These are phyloP conservation scores for Coelopa pilipes DNA, from an alignment of 2,888 invertebrate species.

Conservation along the genomic window DNA sequence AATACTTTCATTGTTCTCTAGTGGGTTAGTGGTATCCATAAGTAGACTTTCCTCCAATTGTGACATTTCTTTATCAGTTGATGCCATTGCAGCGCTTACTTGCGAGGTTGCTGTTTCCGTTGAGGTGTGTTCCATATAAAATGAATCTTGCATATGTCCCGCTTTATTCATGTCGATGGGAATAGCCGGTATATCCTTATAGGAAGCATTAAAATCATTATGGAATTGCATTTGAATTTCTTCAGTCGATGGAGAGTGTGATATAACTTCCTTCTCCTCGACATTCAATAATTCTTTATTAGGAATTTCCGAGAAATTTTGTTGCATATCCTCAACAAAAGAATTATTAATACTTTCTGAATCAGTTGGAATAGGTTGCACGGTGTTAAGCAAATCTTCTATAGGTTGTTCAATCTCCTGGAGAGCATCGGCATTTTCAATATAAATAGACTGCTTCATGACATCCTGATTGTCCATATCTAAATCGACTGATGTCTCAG, in stretches of 20 bases:
- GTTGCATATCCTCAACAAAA: conserved; percentile 36
- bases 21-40: conserved; percentile 25
- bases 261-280: conserved; percentile 59
- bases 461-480: conserved; percentile 42
- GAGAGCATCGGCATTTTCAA: conserved; percentile 40
- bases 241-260: conserved; percentile 60
- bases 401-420: conserved; percentile 47
- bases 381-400: conserved; percentile 62
- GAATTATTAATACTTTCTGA: conserved; percentile 48
- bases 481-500: conserved; percentile 57
- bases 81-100: conserved; percentile 13
- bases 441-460: conserved; percentile 60
- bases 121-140: conserved; percentile 54
- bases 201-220: conserved; percentile 42
- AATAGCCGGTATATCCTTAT: conserved; percentile 42
- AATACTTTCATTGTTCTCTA: conserved; percentile 28
- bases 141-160: conserved; percentile 55
- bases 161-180: conserved; percentile 45
- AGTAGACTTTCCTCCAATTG: conserved; percentile 26
- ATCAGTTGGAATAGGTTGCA: conserved; percentile 59
- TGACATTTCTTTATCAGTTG: not conserved
- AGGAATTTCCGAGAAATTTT: conserved; percentile 18
- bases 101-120: conserved; percentile 21
- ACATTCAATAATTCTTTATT: conserved; percentile 57
- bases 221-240: conserved; percentile 54